Base-by-base conservation (phyloP, 2,113 vertebrate species). In the Epinephelus fuscoguttatus region DNA sequence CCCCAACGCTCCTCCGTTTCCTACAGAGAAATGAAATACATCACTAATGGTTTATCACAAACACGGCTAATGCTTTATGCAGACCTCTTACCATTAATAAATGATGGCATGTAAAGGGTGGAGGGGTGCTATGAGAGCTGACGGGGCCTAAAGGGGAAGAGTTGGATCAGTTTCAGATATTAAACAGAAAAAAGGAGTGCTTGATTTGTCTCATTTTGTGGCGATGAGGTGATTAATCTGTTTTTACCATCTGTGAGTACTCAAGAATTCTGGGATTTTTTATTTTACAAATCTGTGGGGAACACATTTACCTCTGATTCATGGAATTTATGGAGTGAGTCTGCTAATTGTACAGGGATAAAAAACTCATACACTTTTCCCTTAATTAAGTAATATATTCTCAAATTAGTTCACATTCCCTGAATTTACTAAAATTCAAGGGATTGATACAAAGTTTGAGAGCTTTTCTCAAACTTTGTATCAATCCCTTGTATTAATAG, bases 21-120 rank as follows among this genome's bases (percentile, higher is more conserved):
- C 93, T 94, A 85, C 90, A 55, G 90, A 94, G 89, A 80, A 93
- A 93, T 94, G 93, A 94, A 94, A 93, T 92, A 90, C 85, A 91
- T 90, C 91, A 92, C 92, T 94, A 94, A 94, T 94, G 93, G 85
- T 94, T 94, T 91, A 94, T 94, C 93, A 93, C 93, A 94, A 94
- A 94, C 93, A 92, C 37, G 71, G 86, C 91, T 92, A 92, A 94
- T 93, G 91, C 89, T 90, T 90, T 91, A 93, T 78, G 90, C 90
- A 92, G 90, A 94, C 91, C 91, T 93, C 92, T 94, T 92, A 93
- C 80, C 93, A 94, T 93, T 86, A 92, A 94, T 94, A 94, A 93
- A 94, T 94, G 76, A 94, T 93, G 81, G 75, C 85, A 85, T 81
- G 74, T 88, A 87, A 85, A 89, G 71, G 72, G 88, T 70, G 81